phyloP scores from a whole-genome alignment of 2,113 vertebrate species.

The Gobio gobio region DNA sequence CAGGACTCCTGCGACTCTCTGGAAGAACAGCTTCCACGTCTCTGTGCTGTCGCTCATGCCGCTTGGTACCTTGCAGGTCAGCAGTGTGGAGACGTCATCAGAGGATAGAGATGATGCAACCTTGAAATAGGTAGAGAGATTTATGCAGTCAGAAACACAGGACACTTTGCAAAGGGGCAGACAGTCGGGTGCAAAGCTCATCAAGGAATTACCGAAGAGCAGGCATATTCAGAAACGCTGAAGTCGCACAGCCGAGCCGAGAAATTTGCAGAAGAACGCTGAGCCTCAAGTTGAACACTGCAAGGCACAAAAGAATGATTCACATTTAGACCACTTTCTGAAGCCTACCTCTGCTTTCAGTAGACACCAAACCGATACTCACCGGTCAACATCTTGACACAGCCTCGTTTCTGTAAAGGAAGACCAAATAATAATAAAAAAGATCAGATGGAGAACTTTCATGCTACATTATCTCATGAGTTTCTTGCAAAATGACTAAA shows the following conservation, averaged over 20 bases:
- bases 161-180: no score
- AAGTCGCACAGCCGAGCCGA: constrained; percentile 47
- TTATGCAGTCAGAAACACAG: neutral
- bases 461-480: neutral
- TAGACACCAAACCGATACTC: constrained; percentile 1
- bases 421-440: neutral
- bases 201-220: constrained; percentile 59
- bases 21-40: constrained; percentile 64
- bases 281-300: constrained; percentile 13
- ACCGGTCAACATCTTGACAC: constrained; percentile 49
- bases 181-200: neutral
- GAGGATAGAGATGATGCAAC: constrained; percentile 55
- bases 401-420: constrained; percentile 41
- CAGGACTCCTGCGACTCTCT: constrained; percentile 51
- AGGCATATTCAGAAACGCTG: constrained; percentile 55
- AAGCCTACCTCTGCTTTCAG: neutral
- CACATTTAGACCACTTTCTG: neutral
- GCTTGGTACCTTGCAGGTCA: constrained; percentile 54
- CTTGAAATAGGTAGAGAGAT: constrained; percentile 32
- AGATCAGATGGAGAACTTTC: neutral
- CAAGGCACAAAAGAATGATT: neutral
- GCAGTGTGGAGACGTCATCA: constrained; percentile 49
- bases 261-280: neutral
- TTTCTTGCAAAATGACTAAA: neutral
- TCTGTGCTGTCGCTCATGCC: neutral